These are phyloP conservation scores for Cyrtorhinus lividipennis DNA, from an alignment of 1,140 invertebrate genomes.

Conservation along the genomic window DNA sequence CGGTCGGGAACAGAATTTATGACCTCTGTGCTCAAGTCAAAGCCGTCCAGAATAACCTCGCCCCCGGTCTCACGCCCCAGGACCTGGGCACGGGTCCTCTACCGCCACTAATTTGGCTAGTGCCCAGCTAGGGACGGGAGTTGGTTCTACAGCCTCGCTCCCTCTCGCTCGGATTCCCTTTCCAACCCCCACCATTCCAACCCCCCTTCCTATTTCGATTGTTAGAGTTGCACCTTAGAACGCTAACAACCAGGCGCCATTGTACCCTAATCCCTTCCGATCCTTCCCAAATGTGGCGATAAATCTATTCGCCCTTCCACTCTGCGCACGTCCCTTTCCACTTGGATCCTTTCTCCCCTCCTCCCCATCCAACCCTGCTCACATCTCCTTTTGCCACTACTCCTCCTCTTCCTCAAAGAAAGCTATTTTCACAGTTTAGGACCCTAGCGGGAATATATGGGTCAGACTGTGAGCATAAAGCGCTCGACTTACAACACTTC, in stretches of 20 bases:
- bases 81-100: too few species aligned
- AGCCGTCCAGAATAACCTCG: too few species aligned
- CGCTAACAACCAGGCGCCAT: constrained; percentile 3
- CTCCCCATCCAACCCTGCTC: background rate
- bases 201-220: background rate
- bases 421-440: too few species aligned
- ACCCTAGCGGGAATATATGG: too few species aligned
- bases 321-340: background rate
- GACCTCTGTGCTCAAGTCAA: too few species aligned
- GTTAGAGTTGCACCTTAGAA: background rate
- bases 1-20: too few species aligned
- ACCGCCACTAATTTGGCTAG: background rate
- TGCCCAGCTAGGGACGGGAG: background rate
- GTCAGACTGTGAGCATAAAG: too few species aligned
- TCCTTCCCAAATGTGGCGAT: background rate
- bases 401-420: background rate
- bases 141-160: background rate
- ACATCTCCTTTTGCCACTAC: background rate
- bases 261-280: constrained; percentile 7
- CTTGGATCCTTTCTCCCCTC: background rate
- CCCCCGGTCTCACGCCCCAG: too few species aligned
- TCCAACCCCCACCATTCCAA: background rate
- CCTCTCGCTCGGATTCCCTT: background rate
- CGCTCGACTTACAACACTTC: too few species aligned
- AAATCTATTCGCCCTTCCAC: background rate